Evolutionary conservation across 2,797 vertebrate genomes (phyloP).

Genomic region (Zenarchopterus dispar): DNA sequence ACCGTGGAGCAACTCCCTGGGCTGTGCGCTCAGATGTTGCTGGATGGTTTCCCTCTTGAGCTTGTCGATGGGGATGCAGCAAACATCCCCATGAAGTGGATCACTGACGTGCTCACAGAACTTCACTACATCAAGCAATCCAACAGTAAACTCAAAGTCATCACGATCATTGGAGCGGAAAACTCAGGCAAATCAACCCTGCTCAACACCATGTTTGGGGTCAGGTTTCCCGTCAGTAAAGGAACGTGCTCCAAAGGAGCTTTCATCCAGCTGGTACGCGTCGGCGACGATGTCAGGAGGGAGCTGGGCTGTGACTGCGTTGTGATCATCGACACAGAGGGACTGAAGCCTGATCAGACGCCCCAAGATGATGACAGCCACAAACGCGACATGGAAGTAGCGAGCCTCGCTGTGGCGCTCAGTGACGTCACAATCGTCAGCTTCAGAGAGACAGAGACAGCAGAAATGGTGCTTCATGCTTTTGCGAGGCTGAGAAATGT

Average conservation of each 20-base stretch:
- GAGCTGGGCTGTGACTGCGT: slow-evolving; percentile 74
- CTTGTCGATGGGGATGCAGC: slow-evolving; percentile 75
- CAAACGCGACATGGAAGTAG: slow-evolving; percentile 72
- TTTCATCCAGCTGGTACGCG: slow-evolving; percentile 73
- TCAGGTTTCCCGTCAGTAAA: slow-evolving; percentile 72
- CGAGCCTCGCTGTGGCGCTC: slow-evolving; percentile 73
- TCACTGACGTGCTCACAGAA: slow-evolving; percentile 66
- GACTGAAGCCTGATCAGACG: slow-evolving; percentile 59
- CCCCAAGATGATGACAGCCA: slow-evolving; percentile 57
- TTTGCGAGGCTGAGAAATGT: slow-evolving; percentile 65
- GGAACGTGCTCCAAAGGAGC: slow-evolving; percentile 72
- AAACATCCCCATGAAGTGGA: slow-evolving; percentile 74
- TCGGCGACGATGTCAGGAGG: slow-evolving; percentile 55
- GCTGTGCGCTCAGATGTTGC: slow-evolving; percentile 69
- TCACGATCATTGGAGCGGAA: slow-evolving; percentile 70
- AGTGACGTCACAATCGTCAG: slow-evolving; percentile 72
- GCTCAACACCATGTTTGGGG: slow-evolving; percentile 81
- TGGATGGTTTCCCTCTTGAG: slow-evolving; percentile 75
- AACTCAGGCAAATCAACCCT: slow-evolving; percentile 79
- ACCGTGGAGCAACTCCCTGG: slow-evolving; percentile 57
- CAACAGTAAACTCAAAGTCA: slow-evolving; percentile 66
- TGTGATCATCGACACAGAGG: slow-evolving; percentile 76
- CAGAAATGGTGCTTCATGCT: slow-evolving; percentile 66
- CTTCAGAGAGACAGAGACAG: slow-evolving; percentile 60
- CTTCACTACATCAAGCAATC: slow-evolving; percentile 58